A percentile compares a stretch with the other conserved stretches of the same genome.
phyloP scores from a whole-genome alignment of 2,888 invertebrate species.

The Gastracanthus pulcherrimus region DNA sequence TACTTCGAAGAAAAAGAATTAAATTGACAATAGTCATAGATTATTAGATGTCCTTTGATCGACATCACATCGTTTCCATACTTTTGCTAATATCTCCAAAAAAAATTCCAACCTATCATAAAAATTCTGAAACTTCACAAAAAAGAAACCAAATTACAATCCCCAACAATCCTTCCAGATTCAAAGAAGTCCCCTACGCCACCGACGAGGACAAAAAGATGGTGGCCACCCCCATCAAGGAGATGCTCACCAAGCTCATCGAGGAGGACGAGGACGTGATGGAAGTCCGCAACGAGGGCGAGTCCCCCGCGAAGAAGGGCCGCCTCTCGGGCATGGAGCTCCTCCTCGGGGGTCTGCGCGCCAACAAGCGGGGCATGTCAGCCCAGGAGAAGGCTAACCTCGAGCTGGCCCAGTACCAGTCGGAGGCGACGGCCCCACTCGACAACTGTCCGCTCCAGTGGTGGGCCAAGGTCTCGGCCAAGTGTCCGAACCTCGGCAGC shows the following conservation, averaged over 20 bases:
- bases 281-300: conserved; percentile 66
- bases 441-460: conserved; percentile 78
- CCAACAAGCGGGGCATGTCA: conserved; percentile 73
- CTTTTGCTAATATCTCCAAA: no score
- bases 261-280: conserved; percentile 62
- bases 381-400: conserved; percentile 76
- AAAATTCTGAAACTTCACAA: no score
- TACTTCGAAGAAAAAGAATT: no score
- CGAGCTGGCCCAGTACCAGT: conserved; percentile 78
- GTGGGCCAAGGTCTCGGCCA: conserved; percentile 76
- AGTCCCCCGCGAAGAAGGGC: conserved; percentile 70
- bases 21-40: no score
- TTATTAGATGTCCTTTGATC: no score
- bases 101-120: no score
- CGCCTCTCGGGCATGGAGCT: conserved; percentile 77
- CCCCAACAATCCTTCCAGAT: no score
- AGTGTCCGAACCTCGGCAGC: conserved; percentile 76
- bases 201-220: conserved; percentile 76
- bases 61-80: no score
- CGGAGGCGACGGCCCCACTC: conserved; percentile 76
- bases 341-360: conserved; percentile 73
- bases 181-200: conserved; percentile 78
- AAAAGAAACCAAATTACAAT: no score
- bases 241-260: conserved; percentile 75
- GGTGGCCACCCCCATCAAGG: conserved; percentile 74